Conservation (phyloP, 2,797 vertebrate genomes). For the Parotocinclus haroldoi region DNA sequence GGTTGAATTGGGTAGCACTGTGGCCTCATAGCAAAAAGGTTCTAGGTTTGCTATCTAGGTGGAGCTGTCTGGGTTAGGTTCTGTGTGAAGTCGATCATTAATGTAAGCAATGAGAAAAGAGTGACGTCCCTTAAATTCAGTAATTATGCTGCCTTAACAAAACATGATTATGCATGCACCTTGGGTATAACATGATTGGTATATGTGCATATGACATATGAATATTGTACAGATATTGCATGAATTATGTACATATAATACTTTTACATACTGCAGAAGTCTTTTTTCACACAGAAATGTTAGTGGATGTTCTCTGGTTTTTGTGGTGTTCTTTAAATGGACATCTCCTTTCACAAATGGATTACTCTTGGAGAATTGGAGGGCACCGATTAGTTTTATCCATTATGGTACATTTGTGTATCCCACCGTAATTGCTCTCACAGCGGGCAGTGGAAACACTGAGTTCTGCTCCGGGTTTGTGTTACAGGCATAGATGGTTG, state of each 20-base stretch:
- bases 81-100: no score
- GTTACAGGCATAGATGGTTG: slow-evolving; percentile 48
- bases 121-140: no score
- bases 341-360: slow-evolving; percentile 43
- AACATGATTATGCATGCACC: no score
- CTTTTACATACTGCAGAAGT: not conserved
- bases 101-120: no score
- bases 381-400: slow-evolving; percentile 41
- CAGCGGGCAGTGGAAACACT: slow-evolving; percentile 49
- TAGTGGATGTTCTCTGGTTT: slow-evolving; percentile 23
- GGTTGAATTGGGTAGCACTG: no score
- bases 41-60: no score
- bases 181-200: no score
- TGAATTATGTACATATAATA: not conserved
- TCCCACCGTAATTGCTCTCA: slow-evolving; percentile 45
- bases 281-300: slow-evolving; percentile 35
- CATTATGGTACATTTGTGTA: slow-evolving; percentile 50
- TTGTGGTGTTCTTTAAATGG: slow-evolving; percentile 18
- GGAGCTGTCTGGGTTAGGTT: no score
- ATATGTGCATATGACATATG: not conserved
- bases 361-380: slow-evolving; percentile 42
- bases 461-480: slow-evolving; percentile 48
- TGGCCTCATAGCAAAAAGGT: no score
- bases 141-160: no score
- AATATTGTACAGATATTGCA: not conserved